phyloP scores from a whole-genome alignment of 92 coral and sea anemone genomes.

The Zoanthus gigantus region DNA sequence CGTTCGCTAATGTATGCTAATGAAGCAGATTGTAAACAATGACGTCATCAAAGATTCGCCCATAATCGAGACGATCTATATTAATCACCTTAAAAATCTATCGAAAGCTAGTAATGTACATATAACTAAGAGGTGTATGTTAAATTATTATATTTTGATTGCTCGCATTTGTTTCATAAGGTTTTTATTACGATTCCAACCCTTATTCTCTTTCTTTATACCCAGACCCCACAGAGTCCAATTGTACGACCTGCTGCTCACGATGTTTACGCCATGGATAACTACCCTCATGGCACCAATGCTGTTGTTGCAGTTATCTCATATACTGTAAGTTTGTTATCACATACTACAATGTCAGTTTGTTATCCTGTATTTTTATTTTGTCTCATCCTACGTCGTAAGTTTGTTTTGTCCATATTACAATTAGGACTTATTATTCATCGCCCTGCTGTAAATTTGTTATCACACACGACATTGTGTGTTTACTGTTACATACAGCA shows the following conservation, averaged over 20 bases:
- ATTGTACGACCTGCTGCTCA: slow-evolving; percentile 92
- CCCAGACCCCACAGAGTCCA: slow-evolving; percentile 94
- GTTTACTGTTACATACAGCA: too few relatives aligned
- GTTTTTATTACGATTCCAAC: background rate
- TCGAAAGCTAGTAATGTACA: background rate
- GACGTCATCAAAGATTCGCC: too few relatives aligned
- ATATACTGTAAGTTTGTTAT: slow-evolving; percentile 78
- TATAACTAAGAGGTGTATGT: background rate
- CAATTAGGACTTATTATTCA: too few relatives aligned
- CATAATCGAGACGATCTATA: too few relatives aligned
- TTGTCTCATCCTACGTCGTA: too few relatives aligned
- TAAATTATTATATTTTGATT: background rate
- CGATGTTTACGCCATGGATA: slow-evolving; percentile 84
- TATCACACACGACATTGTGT: too few relatives aligned
- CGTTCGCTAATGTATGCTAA: too few relatives aligned
- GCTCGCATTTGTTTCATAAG: background rate
- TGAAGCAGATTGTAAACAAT: too few relatives aligned
- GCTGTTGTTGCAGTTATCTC: slow-evolving; percentile 98
- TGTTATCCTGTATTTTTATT: too few relatives aligned
- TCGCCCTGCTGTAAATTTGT: too few relatives aligned
- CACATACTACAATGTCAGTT: too few relatives aligned
- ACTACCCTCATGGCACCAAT: slow-evolving; percentile 92
- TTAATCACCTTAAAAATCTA: background rate
- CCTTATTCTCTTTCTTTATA: background rate
- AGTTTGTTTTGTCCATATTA: too few relatives aligned